Evolutionary conservation across 2,888 invertebrate genomes (phyloP).

Genomic region (Operophtera brumata): DNA sequence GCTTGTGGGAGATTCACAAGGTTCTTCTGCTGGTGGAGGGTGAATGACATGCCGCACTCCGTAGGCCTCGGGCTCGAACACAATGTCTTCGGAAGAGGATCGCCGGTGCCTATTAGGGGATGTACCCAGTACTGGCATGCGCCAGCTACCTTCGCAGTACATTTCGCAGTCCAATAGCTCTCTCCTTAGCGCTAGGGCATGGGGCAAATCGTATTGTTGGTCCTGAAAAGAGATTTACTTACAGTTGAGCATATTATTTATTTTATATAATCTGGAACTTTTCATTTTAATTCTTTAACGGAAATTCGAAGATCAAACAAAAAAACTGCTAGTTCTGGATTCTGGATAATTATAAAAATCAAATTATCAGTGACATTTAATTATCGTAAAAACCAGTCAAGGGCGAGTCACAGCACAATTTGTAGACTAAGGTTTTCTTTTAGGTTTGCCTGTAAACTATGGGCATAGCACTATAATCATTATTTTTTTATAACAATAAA

Average conservation of each 20-base stretch:
- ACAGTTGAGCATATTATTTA: no score
- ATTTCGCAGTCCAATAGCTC: constrained; percentile 70
- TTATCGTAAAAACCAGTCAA: no score
- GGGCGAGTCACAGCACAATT: no score
- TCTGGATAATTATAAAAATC: no score
- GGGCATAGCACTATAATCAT: no score
- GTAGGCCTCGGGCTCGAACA: constrained; percentile 60
- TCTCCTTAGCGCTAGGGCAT: constrained; percentile 26
- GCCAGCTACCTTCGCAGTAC: constrained; percentile 61
- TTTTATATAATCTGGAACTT: neutral
- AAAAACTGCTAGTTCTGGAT: no score
- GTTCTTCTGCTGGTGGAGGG: constrained; percentile 47
- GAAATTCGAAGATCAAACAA: no score
- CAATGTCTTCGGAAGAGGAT: constrained; percentile 50
- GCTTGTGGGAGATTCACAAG: constrained; percentile 87
- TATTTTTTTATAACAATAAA: no score
- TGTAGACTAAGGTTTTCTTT: no score
- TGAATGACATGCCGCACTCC: constrained; percentile 56
- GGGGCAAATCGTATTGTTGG: constrained; percentile 60
- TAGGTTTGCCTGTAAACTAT: no score
- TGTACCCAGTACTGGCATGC: constrained; percentile 62
- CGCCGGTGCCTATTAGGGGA: constrained; percentile 61
- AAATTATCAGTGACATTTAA: no score
- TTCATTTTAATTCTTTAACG: neutral
- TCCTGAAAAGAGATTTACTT: constrained; percentile 45